Base-by-base conservation (phyloP, 1,140 invertebrate species). In the Hyles vespertilio region DNA sequence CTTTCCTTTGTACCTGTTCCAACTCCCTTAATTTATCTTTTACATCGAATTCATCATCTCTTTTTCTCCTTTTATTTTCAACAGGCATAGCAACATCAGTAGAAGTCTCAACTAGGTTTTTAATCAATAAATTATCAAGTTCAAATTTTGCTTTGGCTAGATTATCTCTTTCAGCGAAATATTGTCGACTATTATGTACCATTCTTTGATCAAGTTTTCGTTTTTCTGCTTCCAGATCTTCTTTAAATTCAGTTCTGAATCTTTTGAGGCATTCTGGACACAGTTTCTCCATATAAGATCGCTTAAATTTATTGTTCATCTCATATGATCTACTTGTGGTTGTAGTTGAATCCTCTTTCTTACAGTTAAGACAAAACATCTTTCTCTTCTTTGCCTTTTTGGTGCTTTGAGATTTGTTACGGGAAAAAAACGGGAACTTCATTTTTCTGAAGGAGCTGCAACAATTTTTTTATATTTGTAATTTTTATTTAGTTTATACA, bases 391-490 rank as follows among this genome's bases (percentile, higher is more conserved):
- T 69, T 10, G 61, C 61, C 59, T 61, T 69, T 47, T 70, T 76
- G n/a, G 51, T 49, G 43, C 54, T 72, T 51, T 55, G 44, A 10
- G 56, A 52, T 58, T 76, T 78, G 9, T 70, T 71, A 78, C 63
- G 76, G 73, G 68, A 78, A 78, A 78, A 78, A 78, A 78, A 75
- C 70, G 75, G 75, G 46, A 75, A 49, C 51, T 68, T 77, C 51
- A 77, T 63, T 7, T 71, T 56, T 52, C 61, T 72, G n/a, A 68
- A 57, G 4, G 55, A 48, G 34, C 74, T 77, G 56, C 10, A 75
- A 76, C 22, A 48, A 22, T 11, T n/a, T 12, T 48, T 48, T 48
- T n/a, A 48, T 11, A 48, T 48, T 5, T 11, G 3, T 48, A 48
- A 11, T 8, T 40, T 5, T 40, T 8, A 8, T 40, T 40, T 40